Conservation (phyloP, 2,797 vertebrate genomes). For the Hipposideros larvatus region DNA sequence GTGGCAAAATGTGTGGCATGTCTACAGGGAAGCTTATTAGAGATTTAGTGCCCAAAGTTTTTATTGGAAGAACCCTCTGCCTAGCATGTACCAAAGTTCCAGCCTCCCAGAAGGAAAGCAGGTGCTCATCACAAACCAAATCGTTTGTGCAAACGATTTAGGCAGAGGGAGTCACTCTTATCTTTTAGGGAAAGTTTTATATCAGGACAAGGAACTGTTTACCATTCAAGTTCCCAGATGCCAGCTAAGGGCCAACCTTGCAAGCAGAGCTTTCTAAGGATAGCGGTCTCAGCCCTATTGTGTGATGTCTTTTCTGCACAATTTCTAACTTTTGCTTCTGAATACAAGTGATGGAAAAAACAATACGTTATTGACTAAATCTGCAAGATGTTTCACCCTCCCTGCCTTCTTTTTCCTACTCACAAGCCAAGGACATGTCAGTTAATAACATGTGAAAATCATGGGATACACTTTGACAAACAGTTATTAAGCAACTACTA, state of each 20-base stretch:
- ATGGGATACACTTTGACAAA: background rate
- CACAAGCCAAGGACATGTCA: background rate
- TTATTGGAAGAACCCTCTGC: background rate
- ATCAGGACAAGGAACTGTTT: background rate
- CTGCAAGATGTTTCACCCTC: background rate
- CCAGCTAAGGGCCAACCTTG: background rate
- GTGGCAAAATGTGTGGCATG: background rate
- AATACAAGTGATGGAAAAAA: background rate
- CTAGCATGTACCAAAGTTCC: background rate
- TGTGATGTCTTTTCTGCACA: background rate
- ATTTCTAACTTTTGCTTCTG: background rate
- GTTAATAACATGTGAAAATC: background rate
- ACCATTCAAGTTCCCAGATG: background rate
- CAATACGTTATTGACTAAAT: background rate
- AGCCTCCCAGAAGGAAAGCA: background rate
- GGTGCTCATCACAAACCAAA: background rate
- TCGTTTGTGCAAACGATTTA: background rate
- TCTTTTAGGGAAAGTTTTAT: background rate
- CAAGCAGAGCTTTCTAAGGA: background rate
- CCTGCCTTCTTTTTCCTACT: background rate
- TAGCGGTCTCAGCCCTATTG: background rate
- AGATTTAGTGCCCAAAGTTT: background rate
- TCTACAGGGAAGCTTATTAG: background rate
- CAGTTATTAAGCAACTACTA: background rate
- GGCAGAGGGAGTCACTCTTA: background rate